phyloP scores from a whole-genome alignment of 1,140 invertebrate species.

The Homalodisca vitripennis region DNA sequence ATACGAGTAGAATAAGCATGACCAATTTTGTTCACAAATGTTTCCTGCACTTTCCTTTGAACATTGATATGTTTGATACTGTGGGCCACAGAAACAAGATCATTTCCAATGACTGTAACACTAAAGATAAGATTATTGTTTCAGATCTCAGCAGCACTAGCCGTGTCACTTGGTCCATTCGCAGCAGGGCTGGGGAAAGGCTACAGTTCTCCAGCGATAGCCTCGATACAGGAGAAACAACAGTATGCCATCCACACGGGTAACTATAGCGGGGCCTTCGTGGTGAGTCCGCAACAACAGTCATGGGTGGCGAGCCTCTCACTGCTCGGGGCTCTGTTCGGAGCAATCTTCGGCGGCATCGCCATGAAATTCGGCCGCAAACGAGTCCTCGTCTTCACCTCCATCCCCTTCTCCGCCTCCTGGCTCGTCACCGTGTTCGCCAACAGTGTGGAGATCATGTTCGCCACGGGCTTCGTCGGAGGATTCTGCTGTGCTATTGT shows the following conservation, averaged over 20 bases:
- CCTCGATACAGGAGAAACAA: conserved; percentile 70
- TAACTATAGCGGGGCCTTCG: conserved; percentile 51
- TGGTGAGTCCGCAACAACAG: conserved; percentile 34
- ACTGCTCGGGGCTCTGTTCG: conserved; percentile 69
- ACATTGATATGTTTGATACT: too few species aligned
- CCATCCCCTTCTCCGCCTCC: conserved; percentile 68
- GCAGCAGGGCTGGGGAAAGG: conserved; percentile 79
- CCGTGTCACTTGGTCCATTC: conserved; percentile 76
- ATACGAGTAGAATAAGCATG: too few species aligned
- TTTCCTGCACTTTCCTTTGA: too few species aligned
- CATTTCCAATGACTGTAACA: too few species aligned
- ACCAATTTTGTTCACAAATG: too few species aligned
- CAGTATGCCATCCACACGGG: conserved; percentile 40
- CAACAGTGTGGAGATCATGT: conserved; percentile 71
- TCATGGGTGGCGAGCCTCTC: conserved; percentile 72
- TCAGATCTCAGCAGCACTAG: conserved; percentile 74
- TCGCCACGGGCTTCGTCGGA: conserved; percentile 72
- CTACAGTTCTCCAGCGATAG: conserved; percentile 79
- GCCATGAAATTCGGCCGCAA: conserved; percentile 71
- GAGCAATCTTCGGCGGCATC: conserved; percentile 71
- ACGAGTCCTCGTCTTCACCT: conserved; percentile 63
- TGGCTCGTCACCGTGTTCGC: conserved; percentile 77
- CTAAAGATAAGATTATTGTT: neutral
- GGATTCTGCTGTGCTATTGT: conserved; percentile 78
- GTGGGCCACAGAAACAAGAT: too few species aligned